These are phyloP conservation scores for Adelosebastes latens DNA, from an alignment of 2,797 vertebrate genomes.

Conservation along the genomic window DNA sequence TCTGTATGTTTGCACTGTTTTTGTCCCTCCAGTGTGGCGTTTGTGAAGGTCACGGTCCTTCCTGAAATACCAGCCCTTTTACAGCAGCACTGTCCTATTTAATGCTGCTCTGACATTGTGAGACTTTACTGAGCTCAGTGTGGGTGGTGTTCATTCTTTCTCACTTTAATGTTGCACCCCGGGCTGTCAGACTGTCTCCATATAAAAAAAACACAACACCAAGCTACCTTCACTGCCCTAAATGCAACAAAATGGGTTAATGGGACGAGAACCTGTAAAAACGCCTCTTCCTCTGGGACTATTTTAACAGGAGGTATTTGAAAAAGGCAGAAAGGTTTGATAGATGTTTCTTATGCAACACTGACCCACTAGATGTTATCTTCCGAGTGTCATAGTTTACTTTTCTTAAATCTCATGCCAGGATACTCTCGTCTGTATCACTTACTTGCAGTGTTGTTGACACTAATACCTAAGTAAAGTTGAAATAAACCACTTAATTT, in stretches of 20 bases:
- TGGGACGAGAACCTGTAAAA: slow-evolving; percentile 2
- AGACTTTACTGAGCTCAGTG: slow-evolving; percentile 11
- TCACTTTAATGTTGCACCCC: slow-evolving; percentile 19
- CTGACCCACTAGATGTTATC: not conserved
- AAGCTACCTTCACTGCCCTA: not conserved
- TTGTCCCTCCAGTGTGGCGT: not conserved
- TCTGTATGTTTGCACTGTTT: slow-evolving; percentile 6
- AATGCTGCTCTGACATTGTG: not conserved
- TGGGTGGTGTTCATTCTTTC: slow-evolving; percentile 18
- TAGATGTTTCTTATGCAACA: not conserved
- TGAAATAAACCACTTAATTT: not conserved
- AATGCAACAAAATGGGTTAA: slow-evolving; percentile 1
- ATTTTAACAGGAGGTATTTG: not conserved
- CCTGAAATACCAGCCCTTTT: slow-evolving; percentile 19
- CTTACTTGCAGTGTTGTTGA: not conserved
- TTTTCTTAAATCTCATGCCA: not conserved
- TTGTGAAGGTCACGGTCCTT: slow-evolving; percentile 10
- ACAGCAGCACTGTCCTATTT: slow-evolving; percentile 1
- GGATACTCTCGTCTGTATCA: not conserved
- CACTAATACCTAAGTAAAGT: not conserved
- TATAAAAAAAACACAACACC: not conserved
- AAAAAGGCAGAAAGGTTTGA: not conserved
- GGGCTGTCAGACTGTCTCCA: slow-evolving; percentile 28
- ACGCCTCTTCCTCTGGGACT: not conserved
- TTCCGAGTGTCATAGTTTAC: not conserved